Base-by-base conservation (phyloP, 2,797 vertebrate species). In the Poeciliopsis gracilis region DNA sequence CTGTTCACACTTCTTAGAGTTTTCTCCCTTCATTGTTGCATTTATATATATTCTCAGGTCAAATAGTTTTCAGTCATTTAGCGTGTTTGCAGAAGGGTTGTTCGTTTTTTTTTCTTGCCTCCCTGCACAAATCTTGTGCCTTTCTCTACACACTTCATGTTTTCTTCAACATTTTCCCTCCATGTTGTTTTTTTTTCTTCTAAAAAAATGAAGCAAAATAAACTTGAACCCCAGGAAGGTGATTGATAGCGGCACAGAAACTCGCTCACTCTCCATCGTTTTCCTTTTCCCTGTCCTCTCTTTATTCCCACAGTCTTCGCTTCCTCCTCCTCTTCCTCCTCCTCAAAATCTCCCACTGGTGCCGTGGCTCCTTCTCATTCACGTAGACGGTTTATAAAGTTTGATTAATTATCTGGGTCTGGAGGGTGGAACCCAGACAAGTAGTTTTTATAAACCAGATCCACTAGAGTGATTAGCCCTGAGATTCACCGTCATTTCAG, bases 221-320 rank as follows among this genome's bases (percentile, higher is more conserved):
- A 93, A 95, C 84, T 89, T 91, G 81, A 93, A 91, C 87, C 90
- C 82, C 71, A 66, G 80, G 90, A 89, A 90, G 82, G 83, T 94
- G 93, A 95, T 94, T 92, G 94, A 95, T 95, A 82, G 88, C 87
- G 91, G 87, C 82, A 82, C 87, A 90, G 82, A 91, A 70, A 70
- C 43, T 46, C 7, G 81, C 88, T 81, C 67, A 75, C 76, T 80
- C 85, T 89, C 82, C 80, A 83, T 90, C 84, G 88, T 80, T 82
- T 83, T 78, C 57, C 75, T 77, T 71, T 86, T 75, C 57, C 73
- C 82, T 45, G 20, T 25, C 45, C 51, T 33, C 67, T 86, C 83
- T 89, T 88, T 90, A 91, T 89, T 90, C 90, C 82, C 85, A 83
- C 87, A 89, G 82, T 91, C 82, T 79, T 86, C 78, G 7, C 87